Evolutionary conservation across 1,140 invertebrate genomes (phyloP).

Genomic region (Plodia interpunctella): DNA sequence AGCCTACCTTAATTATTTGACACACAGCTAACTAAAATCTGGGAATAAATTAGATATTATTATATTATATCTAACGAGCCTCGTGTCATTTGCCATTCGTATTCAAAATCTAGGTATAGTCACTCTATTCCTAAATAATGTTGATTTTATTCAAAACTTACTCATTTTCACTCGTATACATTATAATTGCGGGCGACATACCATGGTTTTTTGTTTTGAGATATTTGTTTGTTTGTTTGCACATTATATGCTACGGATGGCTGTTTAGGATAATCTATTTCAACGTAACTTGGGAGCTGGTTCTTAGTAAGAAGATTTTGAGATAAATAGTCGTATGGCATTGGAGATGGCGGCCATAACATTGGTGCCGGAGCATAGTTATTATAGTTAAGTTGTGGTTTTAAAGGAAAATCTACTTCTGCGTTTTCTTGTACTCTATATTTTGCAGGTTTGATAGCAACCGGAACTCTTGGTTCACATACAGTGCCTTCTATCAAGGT

Average conservation of each 20-base stretch:
- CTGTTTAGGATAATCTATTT: constrained; percentile 14
- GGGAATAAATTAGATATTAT: constrained; percentile 3
- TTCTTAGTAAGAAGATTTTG: constrained; percentile 14
- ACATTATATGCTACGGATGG: background rate
- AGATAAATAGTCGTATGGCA: background rate
- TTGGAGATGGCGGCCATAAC: background rate
- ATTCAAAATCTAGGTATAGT: too few species aligned
- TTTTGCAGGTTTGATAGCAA: constrained; percentile 7
- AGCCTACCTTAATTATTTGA: too few species aligned
- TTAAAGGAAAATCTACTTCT: background rate
- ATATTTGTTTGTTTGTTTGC: background rate
- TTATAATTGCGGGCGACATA: constrained; percentile 9
- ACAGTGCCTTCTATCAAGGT: constrained; percentile 83
- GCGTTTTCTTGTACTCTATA: constrained; percentile 7
- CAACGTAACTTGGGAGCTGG: constrained; percentile 10
- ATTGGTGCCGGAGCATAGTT: background rate
- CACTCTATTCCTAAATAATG: too few species aligned
- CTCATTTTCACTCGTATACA: constrained; percentile 10
- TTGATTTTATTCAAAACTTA: too few species aligned
- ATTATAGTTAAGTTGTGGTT: background rate
- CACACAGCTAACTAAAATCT: background rate
- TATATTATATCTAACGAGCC: background rate
- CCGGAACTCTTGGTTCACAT: constrained; percentile 75
- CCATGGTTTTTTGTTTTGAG: background rate
- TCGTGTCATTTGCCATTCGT: background rate